Evolutionary conservation across 2,113 vertebrate genomes (phyloP).

Genomic region (Micronisus gabar): DNA sequence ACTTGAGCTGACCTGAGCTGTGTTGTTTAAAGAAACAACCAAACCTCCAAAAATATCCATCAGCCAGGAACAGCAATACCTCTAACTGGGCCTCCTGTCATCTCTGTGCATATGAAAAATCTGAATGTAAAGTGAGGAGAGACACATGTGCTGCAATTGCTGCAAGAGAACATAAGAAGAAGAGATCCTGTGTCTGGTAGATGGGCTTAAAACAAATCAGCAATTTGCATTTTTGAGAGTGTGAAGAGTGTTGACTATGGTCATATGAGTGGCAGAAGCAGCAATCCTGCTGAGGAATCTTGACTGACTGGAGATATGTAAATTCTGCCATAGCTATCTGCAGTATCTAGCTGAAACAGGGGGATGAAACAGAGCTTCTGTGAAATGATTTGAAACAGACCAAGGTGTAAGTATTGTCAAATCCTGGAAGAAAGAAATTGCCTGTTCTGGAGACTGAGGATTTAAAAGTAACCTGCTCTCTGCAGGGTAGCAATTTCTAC

Average conservation of each 20-base stretch:
- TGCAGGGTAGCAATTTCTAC: background rate
- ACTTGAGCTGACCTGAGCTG: slow-evolving; percentile 59
- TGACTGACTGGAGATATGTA: background rate
- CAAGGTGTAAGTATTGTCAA: background rate
- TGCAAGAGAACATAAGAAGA: background rate
- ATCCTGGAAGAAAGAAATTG: background rate
- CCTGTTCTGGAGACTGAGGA: background rate
- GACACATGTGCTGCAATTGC: slow-evolving; percentile 14
- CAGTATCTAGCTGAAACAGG: background rate
- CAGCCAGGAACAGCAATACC: slow-evolving; percentile 43
- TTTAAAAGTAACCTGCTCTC: background rate
- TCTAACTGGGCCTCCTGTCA: slow-evolving; percentile 36
- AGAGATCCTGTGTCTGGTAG: background rate
- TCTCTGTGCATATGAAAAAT: slow-evolving; percentile 41
- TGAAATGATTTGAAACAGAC: background rate
- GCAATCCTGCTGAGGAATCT: background rate
- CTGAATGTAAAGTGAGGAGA: slow-evolving; percentile 47
- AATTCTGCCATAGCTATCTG: background rate
- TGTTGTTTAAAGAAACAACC: slow-evolving; percentile 68
- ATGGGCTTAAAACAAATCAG: background rate
- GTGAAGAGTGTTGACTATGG: background rate
- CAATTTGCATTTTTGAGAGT: background rate
- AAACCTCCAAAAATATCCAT: slow-evolving; percentile 35
- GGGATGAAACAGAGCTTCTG: background rate
- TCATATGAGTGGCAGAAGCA: background rate